phyloP scores from a whole-genome alignment of 1,140 invertebrate species.

The Venturia canescens region DNA sequence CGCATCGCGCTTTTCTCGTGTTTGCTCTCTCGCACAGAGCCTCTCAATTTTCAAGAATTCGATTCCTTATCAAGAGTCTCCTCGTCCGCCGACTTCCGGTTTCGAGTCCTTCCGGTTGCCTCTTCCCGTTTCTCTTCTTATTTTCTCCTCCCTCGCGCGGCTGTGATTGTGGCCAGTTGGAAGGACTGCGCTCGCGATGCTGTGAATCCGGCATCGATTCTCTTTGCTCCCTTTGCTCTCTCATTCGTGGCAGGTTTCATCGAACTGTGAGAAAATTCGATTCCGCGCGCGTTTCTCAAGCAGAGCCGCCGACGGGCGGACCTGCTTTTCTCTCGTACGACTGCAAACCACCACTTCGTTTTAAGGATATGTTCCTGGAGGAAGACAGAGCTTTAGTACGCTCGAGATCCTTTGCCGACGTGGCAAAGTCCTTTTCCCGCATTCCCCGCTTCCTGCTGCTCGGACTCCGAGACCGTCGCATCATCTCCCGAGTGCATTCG shows the following conservation, averaged over 20 bases:
- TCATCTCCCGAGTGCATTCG: conserved; percentile 28
- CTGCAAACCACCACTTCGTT: conserved; percentile 45
- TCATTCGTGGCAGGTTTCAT: conserved; percentile 21
- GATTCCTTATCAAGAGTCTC: too few relatives aligned
- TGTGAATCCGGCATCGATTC: conserved; percentile 27
- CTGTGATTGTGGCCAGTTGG: background rate
- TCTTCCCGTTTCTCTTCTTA: background rate
- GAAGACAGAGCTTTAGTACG: background rate
- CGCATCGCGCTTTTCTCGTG: too few relatives aligned
- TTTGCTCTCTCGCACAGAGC: too few relatives aligned
- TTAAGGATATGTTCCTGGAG: conserved; percentile 34
- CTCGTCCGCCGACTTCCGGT: background rate
- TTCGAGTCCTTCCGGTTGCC: background rate
- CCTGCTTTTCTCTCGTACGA: conserved; percentile 14
- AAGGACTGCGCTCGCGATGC: conserved; percentile 1
- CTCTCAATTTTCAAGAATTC: too few relatives aligned
- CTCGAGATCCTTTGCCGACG: conserved; percentile 42
- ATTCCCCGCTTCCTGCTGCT: background rate
- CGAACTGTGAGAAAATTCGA: conserved; percentile 32
- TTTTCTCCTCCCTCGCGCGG: background rate
- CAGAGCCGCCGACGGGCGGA: conserved; percentile 18
- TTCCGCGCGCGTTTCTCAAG: background rate
- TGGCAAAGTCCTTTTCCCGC: conserved; percentile 42
- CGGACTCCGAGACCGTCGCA: background rate
- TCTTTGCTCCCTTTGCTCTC: background rate